These are phyloP conservation scores for Oophaga sylvatica DNA, from an alignment of 2,797 vertebrate species.

Conservation along the genomic window DNA sequence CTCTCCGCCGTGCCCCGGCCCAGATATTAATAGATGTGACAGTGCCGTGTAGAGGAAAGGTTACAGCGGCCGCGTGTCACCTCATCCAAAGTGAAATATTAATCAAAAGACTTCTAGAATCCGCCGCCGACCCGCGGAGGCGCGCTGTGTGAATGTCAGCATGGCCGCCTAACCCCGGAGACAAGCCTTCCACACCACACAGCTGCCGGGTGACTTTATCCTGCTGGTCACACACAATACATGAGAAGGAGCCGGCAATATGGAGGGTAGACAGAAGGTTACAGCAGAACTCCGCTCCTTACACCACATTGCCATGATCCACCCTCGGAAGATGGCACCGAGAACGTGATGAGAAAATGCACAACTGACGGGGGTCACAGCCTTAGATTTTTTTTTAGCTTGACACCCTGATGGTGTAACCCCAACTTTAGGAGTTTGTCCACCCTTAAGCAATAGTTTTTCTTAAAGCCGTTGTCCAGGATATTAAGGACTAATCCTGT, in stretches of 20 bases:
- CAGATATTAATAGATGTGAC: conserved; percentile 25
- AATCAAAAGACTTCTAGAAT: conserved; percentile 46
- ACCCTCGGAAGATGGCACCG: not conserved
- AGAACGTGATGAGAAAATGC: not conserved
- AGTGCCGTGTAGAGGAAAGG: conserved; percentile 19
- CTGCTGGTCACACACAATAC: conserved; percentile 17
- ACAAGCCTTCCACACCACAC: not conserved
- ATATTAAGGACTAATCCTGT: too few species aligned
- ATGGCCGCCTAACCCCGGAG: conserved; percentile 11
- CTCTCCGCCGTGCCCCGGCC: not conserved
- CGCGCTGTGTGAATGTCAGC: not conserved
- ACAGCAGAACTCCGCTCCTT: conserved; percentile 6
- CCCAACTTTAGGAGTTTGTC: too few species aligned
- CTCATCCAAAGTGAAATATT: conserved; percentile 53
- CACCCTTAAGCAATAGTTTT: too few species aligned
- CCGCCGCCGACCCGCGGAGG: not conserved
- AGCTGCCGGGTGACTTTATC: not conserved
- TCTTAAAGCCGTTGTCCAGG: too few species aligned
- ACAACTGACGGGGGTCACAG: not conserved
- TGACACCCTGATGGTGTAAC: too few species aligned
- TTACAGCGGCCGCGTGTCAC: conserved; percentile 3
- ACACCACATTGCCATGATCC: not conserved
- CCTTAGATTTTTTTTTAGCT: too few species aligned
- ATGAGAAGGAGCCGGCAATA: not conserved
- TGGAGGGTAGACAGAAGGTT: not conserved